phyloP scores from a whole-genome alignment of 2,888 invertebrate genomes.

The Mythimna albipuncta region DNA sequence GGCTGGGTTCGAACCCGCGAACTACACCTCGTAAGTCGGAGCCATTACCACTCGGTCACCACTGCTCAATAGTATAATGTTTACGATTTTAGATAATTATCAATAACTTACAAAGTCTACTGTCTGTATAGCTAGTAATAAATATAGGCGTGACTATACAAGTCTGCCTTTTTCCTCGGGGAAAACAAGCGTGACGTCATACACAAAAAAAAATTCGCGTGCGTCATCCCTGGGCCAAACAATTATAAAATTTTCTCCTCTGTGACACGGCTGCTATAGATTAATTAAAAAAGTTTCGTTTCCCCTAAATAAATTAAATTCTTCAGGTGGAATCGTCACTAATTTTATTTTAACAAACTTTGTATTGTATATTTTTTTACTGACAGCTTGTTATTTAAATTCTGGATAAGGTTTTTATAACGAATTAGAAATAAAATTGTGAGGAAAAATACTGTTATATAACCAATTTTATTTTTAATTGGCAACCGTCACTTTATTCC shows the following conservation, averaged over 20 bases:
- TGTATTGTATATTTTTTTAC: neutral
- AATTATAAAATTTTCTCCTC: slow-evolving; percentile 27
- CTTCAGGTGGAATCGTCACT: slow-evolving; percentile 7
- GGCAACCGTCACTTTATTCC: no score
- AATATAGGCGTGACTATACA: no score
- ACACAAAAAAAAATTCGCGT: slow-evolving; percentile 21
- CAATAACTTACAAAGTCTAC: no score
- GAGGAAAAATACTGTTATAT: no score
- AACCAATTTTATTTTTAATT: no score
- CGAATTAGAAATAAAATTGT: no score
- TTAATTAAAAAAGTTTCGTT: slow-evolving; percentile 44
- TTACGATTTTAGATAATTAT: no score
- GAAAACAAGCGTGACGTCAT: neutral
- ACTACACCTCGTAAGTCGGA: no score
- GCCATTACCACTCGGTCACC: no score
- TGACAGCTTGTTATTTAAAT: slow-evolving; percentile 22
- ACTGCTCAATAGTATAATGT: no score
- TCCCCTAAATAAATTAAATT: slow-evolving; percentile 5
- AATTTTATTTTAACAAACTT: slow-evolving; percentile 18
- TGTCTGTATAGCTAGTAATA: no score
- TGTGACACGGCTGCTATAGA: slow-evolving; percentile 2
- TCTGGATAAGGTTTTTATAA: slow-evolving; percentile 3
- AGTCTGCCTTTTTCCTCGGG: neutral
- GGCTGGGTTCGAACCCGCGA: no score
- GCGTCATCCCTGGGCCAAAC: neutral